phyloP scores from a whole-genome alignment of 2,888 invertebrate genomes.

The Lasioglossum malachurum region DNA sequence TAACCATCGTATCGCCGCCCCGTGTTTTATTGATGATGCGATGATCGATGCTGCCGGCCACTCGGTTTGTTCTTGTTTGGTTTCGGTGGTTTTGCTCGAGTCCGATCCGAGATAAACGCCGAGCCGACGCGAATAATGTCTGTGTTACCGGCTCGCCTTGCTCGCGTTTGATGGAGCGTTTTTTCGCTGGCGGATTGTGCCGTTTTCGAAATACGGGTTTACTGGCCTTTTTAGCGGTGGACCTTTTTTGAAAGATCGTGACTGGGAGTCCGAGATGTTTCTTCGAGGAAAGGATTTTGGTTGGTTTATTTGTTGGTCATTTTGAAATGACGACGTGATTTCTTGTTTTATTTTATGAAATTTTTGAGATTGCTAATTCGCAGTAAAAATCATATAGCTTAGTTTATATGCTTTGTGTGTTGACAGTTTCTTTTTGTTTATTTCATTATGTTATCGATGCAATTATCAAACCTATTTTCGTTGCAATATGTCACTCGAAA shows the following conservation, averaged over 20 bases:
- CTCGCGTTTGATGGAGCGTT: not conserved
- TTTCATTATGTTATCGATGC: not conserved
- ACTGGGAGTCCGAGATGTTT: not conserved
- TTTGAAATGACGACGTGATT: not conserved
- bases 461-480: not conserved
- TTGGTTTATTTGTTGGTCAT: not conserved
- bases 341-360: not conserved
- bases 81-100: not conserved
- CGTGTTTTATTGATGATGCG: not conserved
- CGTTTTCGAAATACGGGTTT: not conserved
- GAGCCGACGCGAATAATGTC: not conserved
- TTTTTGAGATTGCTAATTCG: no score
- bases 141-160: not conserved
- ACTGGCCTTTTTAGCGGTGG: not conserved
- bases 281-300: not conserved
- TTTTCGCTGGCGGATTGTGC: not conserved
- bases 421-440: no score
- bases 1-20: not conserved
- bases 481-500: not conserved
- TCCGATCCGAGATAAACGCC: conserved; percentile 1
- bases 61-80: not conserved
- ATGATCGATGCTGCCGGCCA: not conserved
- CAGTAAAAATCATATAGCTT: no score
- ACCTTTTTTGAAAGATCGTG: not conserved
- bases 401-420: no score